A percentile compares a stretch with the other conserved stretches of the same genome.
These are phyloP conservation scores for Noctua janthina DNA, from an alignment of 2,888 invertebrate genomes.

Conservation along the genomic window DNA sequence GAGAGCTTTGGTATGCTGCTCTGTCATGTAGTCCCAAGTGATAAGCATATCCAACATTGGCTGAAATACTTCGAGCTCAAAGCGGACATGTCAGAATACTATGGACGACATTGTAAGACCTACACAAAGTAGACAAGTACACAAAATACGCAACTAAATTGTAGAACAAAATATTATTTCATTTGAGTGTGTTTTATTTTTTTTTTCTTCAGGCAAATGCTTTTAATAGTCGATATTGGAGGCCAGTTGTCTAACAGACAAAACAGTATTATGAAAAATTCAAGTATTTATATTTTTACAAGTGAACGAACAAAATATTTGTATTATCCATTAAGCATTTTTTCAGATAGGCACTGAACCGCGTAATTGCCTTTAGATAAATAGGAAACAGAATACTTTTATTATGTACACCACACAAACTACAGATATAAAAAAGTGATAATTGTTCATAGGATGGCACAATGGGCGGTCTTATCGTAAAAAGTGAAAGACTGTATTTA, in stretches of 20 bases:
- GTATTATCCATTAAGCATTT: neutral
- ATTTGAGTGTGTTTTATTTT: conserved; percentile 11
- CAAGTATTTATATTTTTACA: neutral
- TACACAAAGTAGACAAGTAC: neutral
- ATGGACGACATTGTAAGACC: neutral
- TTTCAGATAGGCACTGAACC: neutral
- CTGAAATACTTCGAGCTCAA: too few species aligned
- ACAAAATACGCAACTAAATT: neutral
- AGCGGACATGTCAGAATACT: neutral
- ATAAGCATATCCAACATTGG: neutral
- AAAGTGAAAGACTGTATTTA: too few species aligned
- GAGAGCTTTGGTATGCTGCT: neutral
- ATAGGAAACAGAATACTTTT: neutral
- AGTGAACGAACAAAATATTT: neutral
- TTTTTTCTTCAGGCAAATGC: neutral
- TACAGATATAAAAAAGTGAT: neutral
- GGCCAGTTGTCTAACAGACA: neutral
- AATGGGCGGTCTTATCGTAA: too few species aligned
- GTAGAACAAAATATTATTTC: conserved; percentile 3
- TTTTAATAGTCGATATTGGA: conserved; percentile 12
- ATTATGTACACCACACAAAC: neutral
- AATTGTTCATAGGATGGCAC: too few species aligned
- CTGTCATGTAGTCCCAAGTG: neutral
- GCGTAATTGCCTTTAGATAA: neutral
- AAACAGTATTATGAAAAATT: neutral